Conservation (phyloP, 2,113 vertebrate genomes). For the Sinocyclocheilus anophthalmus region DNA sequence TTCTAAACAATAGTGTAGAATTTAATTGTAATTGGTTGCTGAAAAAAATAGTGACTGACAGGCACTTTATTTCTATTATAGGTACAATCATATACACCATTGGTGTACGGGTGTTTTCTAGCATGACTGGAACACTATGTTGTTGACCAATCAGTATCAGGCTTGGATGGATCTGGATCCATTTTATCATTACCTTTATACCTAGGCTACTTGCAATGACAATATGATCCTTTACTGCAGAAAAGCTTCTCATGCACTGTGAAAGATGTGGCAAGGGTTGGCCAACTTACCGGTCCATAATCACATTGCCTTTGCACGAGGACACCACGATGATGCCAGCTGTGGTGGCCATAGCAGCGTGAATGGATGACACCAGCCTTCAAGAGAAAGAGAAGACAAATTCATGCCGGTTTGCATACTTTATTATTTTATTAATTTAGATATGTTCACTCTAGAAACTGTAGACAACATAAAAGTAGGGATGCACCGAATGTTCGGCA, state of each 20-base stretch:
- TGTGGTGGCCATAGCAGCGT: constrained; percentile 87
- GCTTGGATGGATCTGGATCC: background rate
- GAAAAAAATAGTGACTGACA: background rate
- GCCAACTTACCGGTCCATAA: constrained; percentile 83
- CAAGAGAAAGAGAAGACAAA: constrained; percentile 23
- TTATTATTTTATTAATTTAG: too few species aligned
- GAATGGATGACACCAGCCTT: constrained; percentile 86
- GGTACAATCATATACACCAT: too few species aligned
- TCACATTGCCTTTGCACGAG: constrained; percentile 81
- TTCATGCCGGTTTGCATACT: background rate
- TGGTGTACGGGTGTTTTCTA: too few species aligned
- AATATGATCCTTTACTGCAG: background rate
- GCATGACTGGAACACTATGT: background rate
- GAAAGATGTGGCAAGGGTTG: constrained; percentile 1
- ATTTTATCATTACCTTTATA: background rate
- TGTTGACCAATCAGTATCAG: background rate
- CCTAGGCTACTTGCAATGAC: background rate
- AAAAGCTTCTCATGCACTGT: background rate
- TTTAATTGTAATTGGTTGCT: background rate
- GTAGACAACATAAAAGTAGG: too few species aligned
- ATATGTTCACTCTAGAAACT: too few species aligned
- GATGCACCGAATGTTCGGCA: too few species aligned
- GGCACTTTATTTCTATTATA: background rate
- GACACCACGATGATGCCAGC: constrained; percentile 81
- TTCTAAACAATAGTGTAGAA: background rate